phyloP scores from a whole-genome alignment of 1,140 invertebrate genomes.

The Frieseomelitta varia region DNA sequence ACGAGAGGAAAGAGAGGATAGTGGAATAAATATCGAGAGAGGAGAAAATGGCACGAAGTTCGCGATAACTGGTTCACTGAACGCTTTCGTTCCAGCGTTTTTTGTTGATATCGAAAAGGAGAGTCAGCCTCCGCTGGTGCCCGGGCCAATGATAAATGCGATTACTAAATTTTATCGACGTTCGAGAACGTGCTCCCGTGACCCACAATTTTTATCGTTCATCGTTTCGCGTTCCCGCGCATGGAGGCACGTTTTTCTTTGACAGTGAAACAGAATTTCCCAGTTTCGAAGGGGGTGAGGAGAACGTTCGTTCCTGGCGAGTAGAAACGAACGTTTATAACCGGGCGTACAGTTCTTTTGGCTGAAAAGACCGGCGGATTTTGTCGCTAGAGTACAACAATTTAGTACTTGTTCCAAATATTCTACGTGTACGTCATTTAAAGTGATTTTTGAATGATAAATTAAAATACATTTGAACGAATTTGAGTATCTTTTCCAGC shows the following conservation, averaged over 20 bases:
- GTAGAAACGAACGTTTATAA: neutral
- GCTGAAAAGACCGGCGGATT: neutral
- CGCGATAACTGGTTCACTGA: slow-evolving; percentile 43
- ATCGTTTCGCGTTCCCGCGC: neutral
- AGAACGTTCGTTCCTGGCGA: neutral
- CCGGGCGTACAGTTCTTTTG: too few relatives aligned
- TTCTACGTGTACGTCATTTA: too few relatives aligned
- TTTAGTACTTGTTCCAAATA: too few relatives aligned
- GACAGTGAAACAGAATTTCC: neutral
- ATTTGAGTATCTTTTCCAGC: too few relatives aligned
- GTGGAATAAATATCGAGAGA: neutral
- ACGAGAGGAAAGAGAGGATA: too few relatives aligned
- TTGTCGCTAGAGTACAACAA: neutral
- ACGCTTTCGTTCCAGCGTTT: slow-evolving; percentile 23
- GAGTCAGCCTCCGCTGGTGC: neutral
- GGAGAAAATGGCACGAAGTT: neutral
- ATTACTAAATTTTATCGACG: slow-evolving; percentile 55
- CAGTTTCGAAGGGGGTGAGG: neutral
- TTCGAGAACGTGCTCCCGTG: slow-evolving; percentile 32
- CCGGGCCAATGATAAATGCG: slow-evolving; percentile 43
- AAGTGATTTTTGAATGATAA: too few relatives aligned
- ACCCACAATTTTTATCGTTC: slow-evolving; percentile 45
- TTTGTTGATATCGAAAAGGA: slow-evolving; percentile 38
- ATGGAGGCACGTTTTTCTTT: slow-evolving; percentile 6
- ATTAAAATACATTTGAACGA: too few relatives aligned